phyloP scores from a whole-genome alignment of 2,888 invertebrate genomes.

The Pollenia angustigena region DNA sequence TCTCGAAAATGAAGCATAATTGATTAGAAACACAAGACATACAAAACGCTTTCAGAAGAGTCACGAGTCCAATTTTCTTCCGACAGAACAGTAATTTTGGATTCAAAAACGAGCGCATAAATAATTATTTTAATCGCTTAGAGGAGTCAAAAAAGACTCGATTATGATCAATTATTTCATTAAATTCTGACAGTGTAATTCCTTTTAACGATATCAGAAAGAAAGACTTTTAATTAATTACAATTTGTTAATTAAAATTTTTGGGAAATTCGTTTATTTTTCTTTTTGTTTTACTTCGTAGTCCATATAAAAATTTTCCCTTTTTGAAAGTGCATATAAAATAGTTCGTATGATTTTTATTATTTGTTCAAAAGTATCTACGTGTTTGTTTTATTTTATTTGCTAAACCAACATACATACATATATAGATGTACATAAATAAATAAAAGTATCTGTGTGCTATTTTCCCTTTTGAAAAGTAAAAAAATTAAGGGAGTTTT shows the following conservation, averaged over 20 bases:
- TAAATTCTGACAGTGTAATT: background rate
- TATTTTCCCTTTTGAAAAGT: constrained; percentile 10
- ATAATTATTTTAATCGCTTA: no score
- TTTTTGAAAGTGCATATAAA: constrained; percentile 50
- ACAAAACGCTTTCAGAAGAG: no score
- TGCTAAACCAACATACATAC: background rate
- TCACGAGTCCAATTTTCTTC: no score
- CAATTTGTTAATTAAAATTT: constrained; percentile 67
- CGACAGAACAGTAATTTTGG: no score
- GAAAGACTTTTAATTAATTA: constrained; percentile 57
- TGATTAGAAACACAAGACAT: no score
- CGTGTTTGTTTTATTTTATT: constrained; percentile 46
- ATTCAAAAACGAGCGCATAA: no score
- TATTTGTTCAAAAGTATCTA: constrained; percentile 29
- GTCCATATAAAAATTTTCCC: constrained; percentile 7
- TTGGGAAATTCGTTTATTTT: constrained; percentile 26
- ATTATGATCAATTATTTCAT: no score
- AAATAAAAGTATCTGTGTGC: background rate
- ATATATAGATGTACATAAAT: background rate
- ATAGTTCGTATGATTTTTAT: constrained; percentile 31
- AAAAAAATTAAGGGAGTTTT: constrained; percentile 51
- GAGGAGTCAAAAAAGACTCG: no score
- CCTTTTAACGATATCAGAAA: background rate
- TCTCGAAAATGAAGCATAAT: no score
- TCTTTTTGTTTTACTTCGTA: background rate